Conservation (phyloP, 2,888 invertebrate species). For the Lepeophtheirus nordmannii region DNA sequence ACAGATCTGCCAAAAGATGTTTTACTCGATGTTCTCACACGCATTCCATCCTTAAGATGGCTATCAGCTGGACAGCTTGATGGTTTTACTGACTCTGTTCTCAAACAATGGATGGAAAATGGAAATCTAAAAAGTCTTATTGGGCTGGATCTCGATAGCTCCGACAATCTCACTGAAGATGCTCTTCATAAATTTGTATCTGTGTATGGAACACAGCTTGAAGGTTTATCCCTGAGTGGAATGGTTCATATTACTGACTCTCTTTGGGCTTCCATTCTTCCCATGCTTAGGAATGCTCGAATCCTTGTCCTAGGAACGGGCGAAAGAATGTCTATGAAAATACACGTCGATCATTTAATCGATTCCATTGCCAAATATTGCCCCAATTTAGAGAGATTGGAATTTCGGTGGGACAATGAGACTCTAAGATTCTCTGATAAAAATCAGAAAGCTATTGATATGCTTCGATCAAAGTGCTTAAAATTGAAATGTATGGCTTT, state of each 20-base stretch:
- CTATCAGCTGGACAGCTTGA: constrained; percentile 92
- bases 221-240: constrained; percentile 58
- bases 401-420: constrained; percentile 96
- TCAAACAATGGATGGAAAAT: constrained; percentile 21
- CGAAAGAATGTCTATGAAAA: constrained; percentile 86
- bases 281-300: constrained; percentile 57
- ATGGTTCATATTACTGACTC: constrained; percentile 98
- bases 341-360: constrained; percentile 93
- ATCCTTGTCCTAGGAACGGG: constrained; percentile 54
- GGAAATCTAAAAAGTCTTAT: constrained; percentile 10
- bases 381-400: constrained; percentile 68
- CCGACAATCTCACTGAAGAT: constrained; percentile 86
- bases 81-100: constrained; percentile 80
- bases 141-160: constrained; percentile 78
- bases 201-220: constrained; percentile 10
- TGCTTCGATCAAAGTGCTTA: constrained; percentile 82
- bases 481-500: constrained; percentile 81
- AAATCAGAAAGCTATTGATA: constrained; percentile 97
- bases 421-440: constrained; percentile 96
- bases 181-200: constrained; percentile 78
- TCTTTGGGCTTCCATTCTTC: constrained; percentile 88
- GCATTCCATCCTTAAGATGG: constrained; percentile 38
- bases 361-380: constrained; percentile 91
- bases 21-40: constrained; percentile 72
- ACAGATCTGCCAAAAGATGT: constrained; percentile 90